A percentile compares a stretch with the other conserved stretches of the same genome.
These are phyloP conservation scores for Drosophila persimilis DNA, from an alignment of 1,140 invertebrate species.

Conservation along the genomic window DNA sequence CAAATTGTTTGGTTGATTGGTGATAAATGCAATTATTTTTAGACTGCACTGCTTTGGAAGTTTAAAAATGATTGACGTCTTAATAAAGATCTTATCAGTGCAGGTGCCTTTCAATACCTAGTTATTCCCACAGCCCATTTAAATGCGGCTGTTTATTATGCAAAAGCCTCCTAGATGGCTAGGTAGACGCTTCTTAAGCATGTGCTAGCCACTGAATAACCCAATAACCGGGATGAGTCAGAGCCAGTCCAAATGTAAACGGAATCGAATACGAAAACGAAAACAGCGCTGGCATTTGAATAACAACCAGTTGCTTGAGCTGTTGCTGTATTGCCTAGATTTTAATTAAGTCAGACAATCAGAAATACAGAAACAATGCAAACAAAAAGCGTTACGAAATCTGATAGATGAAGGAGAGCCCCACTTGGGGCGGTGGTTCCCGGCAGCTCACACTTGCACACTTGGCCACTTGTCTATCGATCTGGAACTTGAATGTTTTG, in stretches of 20 bases:
- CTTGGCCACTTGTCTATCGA: slow-evolving; percentile 38
- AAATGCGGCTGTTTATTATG: background rate
- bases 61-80: too few relatives aligned
- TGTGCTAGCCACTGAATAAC: slow-evolving; percentile 13
- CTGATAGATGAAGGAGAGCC: slow-evolving; percentile 34
- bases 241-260: slow-evolving; percentile 12
- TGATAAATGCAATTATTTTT: too few relatives aligned
- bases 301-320: slow-evolving; percentile 48
- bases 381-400: slow-evolving; percentile 22
- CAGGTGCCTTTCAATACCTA: too few relatives aligned
- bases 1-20: too few relatives aligned
- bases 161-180: background rate
- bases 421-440: slow-evolving; percentile 32
- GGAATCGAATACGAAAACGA: slow-evolving; percentile 2
- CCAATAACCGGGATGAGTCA: slow-evolving; percentile 32
- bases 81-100: too few relatives aligned
- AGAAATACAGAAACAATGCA: background rate
- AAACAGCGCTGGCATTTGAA: slow-evolving; percentile 30
- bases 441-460: slow-evolving; percentile 12
- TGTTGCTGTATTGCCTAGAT: slow-evolving; percentile 20
- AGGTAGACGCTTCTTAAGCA: background rate
- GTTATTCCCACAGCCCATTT: too few relatives aligned
- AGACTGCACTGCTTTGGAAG: too few relatives aligned
- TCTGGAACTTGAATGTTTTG: slow-evolving; percentile 57
- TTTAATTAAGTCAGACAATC: slow-evolving; percentile 51